Base-by-base conservation (phyloP, 2,888 invertebrate genomes). In the Callinectes sapidus region DNA sequence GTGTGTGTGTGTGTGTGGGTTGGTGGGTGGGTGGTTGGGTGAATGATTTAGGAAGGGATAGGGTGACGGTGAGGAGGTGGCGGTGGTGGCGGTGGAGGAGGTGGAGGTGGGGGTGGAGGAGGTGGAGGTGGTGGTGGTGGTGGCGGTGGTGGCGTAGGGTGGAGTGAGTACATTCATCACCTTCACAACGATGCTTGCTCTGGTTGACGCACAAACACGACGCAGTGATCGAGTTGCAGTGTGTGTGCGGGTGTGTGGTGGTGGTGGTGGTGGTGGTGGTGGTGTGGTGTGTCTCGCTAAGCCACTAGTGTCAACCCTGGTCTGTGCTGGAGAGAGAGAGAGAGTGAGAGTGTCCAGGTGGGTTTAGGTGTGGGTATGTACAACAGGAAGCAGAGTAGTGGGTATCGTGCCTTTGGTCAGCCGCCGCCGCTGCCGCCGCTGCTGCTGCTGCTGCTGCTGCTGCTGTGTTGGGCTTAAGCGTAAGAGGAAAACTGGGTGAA, bases 1-100 rank as follows among this genome's bases (percentile, higher is more conserved):
- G 81, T 1, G 81, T 87, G 54, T 48, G 87, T 87, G 87, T 87
- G 87, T 87, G 87, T 87, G 87, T 87, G 87, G 23, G 87, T 87
- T 23, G 23, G 48, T n/a, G 23, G 5, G n/a, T 71, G n/a, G 8
- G 71, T 71, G 2, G 6, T 28, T 71, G 71, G 6, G 10, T 71
- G 28, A 71, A 71, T 71, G 71, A 71, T 28, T 71, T 13, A 35
- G 16, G 81, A 35, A n/a, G 71, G 28, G 28, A n/a, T 10, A 81
- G 3, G 81, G 81, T 81, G 18, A 23, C 32, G 87, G 48, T 87
- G 39, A 14, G 87, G 87, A 42, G 87, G 87, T 39, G 87, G 48
- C 39, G 48, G 86, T 71, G 28, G n/a, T n/a, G 71, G 2, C 1
- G 71, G 23, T n/a, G 71, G 8, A n/a, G n/a, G n/a, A n/a, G n/a